phyloP scores from a whole-genome alignment of 2,797 vertebrate genomes.

The Esox masquinongy region DNA sequence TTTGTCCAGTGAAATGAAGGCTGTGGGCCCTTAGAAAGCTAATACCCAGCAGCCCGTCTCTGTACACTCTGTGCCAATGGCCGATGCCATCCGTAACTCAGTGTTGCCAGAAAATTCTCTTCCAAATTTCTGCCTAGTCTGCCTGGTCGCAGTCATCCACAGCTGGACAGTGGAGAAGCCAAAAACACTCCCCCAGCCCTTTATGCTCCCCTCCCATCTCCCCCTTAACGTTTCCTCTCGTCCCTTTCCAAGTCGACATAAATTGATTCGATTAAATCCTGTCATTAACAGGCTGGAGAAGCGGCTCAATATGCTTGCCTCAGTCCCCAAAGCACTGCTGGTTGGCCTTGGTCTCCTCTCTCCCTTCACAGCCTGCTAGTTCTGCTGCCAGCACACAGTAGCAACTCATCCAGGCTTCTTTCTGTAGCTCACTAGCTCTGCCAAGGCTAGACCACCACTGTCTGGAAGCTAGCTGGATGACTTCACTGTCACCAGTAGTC shows the following conservation, averaged over 20 bases:
- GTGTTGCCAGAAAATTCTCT: conserved; percentile 75
- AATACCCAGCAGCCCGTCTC: conserved; percentile 57
- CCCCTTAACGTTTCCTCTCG: conserved; percentile 69
- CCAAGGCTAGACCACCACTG: conserved; percentile 61
- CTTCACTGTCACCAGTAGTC: conserved; percentile 38
- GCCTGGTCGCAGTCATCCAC: conserved; percentile 74
- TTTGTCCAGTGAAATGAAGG: conserved; percentile 66
- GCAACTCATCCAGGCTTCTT: conserved; percentile 65
- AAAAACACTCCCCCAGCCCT: conserved; percentile 73
- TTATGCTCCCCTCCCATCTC: conserved; percentile 59
- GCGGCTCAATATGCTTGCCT: conserved; percentile 77
- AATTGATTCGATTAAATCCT: conserved; percentile 81
- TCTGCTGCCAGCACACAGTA: conserved; percentile 67
- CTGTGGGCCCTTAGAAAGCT: conserved; percentile 74
- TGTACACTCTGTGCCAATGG: conserved; percentile 66
- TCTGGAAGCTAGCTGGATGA: conserved; percentile 60
- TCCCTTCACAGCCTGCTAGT: conserved; percentile 66
- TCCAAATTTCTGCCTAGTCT: conserved; percentile 76
- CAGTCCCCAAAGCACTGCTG: conserved; percentile 66
- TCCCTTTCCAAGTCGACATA: conserved; percentile 74
- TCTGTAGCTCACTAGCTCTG: conserved; percentile 54
- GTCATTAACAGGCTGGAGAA: conserved; percentile 80
- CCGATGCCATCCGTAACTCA: conserved; percentile 68
- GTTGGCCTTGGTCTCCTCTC: conserved; percentile 65
- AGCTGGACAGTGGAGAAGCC: conserved; percentile 76